Conservation (phyloP, 2,888 invertebrate species). For the Lasioglossum morio region DNA sequence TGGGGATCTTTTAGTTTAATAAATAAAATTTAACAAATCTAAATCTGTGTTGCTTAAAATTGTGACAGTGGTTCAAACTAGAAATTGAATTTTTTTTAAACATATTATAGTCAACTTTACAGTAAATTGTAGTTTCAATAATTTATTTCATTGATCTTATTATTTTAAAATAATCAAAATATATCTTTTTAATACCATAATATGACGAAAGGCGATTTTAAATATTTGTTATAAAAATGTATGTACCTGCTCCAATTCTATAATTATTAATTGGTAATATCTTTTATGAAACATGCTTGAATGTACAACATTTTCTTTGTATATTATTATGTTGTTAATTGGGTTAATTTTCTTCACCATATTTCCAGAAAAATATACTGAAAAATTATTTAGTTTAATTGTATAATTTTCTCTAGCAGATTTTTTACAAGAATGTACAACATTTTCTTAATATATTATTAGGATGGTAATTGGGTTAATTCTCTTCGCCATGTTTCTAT, state of each 20-base stretch:
- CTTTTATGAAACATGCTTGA: too few species aligned
- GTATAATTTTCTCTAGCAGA: background rate
- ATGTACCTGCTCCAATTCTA: background rate
- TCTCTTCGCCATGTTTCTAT: background rate
- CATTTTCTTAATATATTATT: background rate
- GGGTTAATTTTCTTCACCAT: background rate
- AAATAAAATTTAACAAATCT: background rate
- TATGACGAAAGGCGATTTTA: background rate
- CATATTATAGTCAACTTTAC: too few species aligned
- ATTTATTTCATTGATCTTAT: background rate
- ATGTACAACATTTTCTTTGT: background rate
- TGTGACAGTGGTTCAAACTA: background rate
- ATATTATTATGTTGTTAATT: background rate
- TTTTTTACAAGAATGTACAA: background rate
- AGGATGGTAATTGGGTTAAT: background rate
- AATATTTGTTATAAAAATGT: background rate
- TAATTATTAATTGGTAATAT: background rate
- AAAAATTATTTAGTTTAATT: background rate
- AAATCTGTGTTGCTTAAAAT: background rate
- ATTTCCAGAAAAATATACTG: background rate
- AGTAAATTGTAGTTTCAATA: too few species aligned
- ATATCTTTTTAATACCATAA: background rate
- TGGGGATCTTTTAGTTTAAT: background rate
- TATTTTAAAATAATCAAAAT: background rate
- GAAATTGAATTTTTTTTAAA: background rate